A percentile compares a stretch with the other conserved stretches of the same genome.
Evolutionary conservation across 2,113 vertebrate species (phyloP).

Genomic region (Sylvia atricapilla): DNA sequence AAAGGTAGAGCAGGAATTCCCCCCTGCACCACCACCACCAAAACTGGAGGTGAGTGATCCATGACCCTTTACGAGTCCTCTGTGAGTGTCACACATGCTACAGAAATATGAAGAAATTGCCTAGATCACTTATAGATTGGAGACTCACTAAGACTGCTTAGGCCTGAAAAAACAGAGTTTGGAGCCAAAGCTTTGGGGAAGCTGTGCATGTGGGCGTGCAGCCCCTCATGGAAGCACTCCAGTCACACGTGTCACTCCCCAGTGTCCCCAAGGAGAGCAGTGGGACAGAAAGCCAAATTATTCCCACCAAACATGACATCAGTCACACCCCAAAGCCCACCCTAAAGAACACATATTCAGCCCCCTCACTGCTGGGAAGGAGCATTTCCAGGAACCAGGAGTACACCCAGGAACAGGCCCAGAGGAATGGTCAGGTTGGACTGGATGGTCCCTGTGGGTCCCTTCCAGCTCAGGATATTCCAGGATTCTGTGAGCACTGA

Average conservation of each 20-base stretch:
- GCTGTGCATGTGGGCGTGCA: background rate
- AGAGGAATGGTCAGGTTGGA: background rate
- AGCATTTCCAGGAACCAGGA: background rate
- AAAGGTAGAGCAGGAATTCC: background rate
- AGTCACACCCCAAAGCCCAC: background rate
- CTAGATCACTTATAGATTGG: background rate
- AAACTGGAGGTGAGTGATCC: background rate
- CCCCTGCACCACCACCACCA: background rate
- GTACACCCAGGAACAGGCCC: background rate
- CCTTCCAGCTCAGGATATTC: background rate
- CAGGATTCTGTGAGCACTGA: background rate
- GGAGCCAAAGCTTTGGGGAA: background rate
- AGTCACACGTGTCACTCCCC: background rate
- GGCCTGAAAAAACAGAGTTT: background rate
- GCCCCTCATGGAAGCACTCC: accelerated
- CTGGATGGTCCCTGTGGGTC: background rate
- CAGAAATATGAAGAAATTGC: background rate
- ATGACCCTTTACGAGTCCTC: no score
- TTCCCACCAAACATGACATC: background rate
- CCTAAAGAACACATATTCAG: accelerated
- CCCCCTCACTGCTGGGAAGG: background rate
- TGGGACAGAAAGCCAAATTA: no score
- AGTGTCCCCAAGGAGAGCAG: background rate
- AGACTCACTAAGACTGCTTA: background rate
- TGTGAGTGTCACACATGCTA: accelerated